Conservation (phyloP, 2,113 vertebrate genomes). For the Erythrolamprus reginae region DNA sequence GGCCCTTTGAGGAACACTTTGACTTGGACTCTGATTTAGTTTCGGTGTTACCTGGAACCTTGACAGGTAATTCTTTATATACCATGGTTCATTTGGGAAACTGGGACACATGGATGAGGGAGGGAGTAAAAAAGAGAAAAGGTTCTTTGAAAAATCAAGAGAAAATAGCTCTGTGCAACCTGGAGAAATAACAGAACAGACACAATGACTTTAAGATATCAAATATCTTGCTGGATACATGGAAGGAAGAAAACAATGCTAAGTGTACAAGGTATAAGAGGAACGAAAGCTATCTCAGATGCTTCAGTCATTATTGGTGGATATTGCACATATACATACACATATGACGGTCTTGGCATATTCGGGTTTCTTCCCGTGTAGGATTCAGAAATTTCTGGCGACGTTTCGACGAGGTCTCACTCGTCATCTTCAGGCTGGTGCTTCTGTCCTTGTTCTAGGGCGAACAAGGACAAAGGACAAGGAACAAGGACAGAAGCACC, state of each 20-base stretch:
- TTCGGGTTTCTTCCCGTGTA: too few relatives aligned
- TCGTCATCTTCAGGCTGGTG: too few relatives aligned
- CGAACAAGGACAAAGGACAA: too few relatives aligned
- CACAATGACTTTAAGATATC: not conserved
- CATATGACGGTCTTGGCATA: too few relatives aligned
- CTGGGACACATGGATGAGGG: not conserved
- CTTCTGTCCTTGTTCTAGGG: too few relatives aligned
- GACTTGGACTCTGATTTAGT: too few relatives aligned
- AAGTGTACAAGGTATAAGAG: not conserved
- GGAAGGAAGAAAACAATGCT: not conserved
- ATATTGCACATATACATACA: not conserved
- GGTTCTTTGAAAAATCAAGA: too few relatives aligned
- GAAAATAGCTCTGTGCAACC: not conserved
- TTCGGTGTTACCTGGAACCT: too few relatives aligned
- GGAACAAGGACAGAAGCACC: too few relatives aligned
- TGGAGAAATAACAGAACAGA: not conserved
- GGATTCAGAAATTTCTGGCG: too few relatives aligned
- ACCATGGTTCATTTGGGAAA: not conserved
- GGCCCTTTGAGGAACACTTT: too few relatives aligned
- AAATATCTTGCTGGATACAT: not conserved
- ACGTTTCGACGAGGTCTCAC: too few relatives aligned
- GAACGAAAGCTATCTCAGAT: not conserved
- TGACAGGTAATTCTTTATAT: not conserved
- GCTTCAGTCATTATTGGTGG: not conserved
- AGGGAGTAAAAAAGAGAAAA: not conserved